Evolutionary conservation across 2,113 vertebrate genomes (phyloP).

Genomic region (Lichenostomus cassidix): DNA sequence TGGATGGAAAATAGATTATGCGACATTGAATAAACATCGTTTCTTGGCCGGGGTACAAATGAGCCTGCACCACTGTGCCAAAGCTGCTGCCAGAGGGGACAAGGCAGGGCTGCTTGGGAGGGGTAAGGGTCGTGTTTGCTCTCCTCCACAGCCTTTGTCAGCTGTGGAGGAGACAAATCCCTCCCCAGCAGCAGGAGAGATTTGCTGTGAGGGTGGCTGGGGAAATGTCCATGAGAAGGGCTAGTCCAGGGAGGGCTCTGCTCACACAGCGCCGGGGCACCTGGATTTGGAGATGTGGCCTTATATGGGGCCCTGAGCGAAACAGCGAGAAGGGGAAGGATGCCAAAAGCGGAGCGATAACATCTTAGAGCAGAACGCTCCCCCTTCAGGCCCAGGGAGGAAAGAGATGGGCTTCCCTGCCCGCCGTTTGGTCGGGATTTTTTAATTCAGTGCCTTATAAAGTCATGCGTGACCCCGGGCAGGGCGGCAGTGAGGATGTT

Average conservation of each 20-base stretch:
- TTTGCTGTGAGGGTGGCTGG: background rate
- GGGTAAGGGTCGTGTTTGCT: background rate
- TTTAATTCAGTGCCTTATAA: background rate
- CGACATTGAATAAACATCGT: constrained; percentile 44
- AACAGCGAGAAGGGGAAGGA: background rate
- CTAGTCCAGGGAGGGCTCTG: accelerated
- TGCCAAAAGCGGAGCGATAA: background rate
- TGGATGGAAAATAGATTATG: constrained; percentile 59
- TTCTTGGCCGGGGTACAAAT: constrained; percentile 28
- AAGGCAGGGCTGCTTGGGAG: background rate
- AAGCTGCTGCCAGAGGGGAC: constrained; percentile 7
- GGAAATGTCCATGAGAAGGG: background rate
- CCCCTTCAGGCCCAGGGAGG: constrained; percentile 44
- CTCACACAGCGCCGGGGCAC: background rate
- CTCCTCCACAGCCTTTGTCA: background rate
- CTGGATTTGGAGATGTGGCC: constrained; percentile 57
- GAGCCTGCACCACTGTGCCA: background rate
- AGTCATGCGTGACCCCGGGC: background rate
- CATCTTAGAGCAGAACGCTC: constrained; percentile 49
- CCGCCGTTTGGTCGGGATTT: background rate
- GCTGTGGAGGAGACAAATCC: background rate
- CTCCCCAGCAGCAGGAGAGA: background rate
- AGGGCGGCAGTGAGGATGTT: background rate
- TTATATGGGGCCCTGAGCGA: constrained; percentile 64
- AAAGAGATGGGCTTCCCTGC: constrained; percentile 2